Evolutionary conservation across 2,888 invertebrate genomes (phyloP), one percentile per base, ranked within the genome.

Genomic region (Nomada fucata): DNA sequence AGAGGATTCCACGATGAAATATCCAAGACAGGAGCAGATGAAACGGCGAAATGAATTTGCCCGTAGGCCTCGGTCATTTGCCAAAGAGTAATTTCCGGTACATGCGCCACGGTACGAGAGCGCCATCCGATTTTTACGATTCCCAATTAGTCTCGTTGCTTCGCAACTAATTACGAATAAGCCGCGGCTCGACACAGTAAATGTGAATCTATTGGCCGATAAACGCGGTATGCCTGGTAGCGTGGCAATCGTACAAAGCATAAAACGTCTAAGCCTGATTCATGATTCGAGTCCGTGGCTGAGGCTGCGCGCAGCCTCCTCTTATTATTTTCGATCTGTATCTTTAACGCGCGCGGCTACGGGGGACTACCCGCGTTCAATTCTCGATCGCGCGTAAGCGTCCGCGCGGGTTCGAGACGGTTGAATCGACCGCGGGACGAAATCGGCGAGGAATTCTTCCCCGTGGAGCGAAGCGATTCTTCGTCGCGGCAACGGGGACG

Each of bases 141-240:
- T 80, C 57, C 65, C 73, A 81, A 81, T 81, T 78, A 81, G 71
- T 71, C 80, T 67, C 75, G 71, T 80, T 80, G 71, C 65, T 64
- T 65, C 26, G 53, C 64, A 60, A 76, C 70, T 83, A 83, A 83
- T 83, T 81, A 72, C 76, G 70, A 73, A 73, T 76, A 73, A 70
- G 76, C 65, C 57, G 73, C 9, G 36, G 10, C 72, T 26, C 29
- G 70, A 63, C 53, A 36, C 67, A 26, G 68, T 29, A 68, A 76
- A 71, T 61, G 82, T 64, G 76, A 73, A 81, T 76, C 81, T 81
- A 81, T 81, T 23, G 81, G 57, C 36, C 73, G 76, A 83, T 76
- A 77, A 83, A 73, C 69, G 61, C 53, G 55, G 52, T 47, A 20
- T 23, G 69, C 3, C 69, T 44, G 73, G 61, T 80, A 70, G 73